Evolutionary conservation across 2,113 vertebrate species (phyloP).

Genomic region (Phaethornis superciliosus): DNA sequence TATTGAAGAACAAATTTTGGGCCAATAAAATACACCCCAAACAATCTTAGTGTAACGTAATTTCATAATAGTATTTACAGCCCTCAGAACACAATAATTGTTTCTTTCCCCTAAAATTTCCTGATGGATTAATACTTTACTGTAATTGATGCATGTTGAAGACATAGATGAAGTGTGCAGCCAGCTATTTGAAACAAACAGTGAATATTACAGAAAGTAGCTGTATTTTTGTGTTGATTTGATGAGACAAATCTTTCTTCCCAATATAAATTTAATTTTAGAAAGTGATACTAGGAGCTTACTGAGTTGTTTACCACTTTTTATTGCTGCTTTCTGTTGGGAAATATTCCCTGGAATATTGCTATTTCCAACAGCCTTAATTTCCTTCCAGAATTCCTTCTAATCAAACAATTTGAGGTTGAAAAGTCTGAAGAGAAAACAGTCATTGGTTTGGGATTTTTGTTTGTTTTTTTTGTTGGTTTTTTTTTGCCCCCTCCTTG

Average conservation of each 20-base stretch:
- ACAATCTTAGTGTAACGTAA: background rate
- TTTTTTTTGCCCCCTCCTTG: background rate
- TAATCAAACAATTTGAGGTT: background rate
- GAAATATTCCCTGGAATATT: background rate
- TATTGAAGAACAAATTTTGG: background rate
- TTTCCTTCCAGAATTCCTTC: background rate
- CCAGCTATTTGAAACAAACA: constrained; percentile 7
- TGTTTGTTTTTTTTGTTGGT: background rate
- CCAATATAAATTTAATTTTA: background rate
- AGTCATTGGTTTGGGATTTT: background rate
- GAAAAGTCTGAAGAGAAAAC: background rate
- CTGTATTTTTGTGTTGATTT: background rate
- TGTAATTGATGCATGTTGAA: background rate
- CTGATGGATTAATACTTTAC: background rate
- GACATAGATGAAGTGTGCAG: background rate
- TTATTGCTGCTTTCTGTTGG: background rate
- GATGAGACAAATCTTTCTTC: background rate
- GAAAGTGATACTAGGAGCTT: background rate
- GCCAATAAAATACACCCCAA: background rate
- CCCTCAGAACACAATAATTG: background rate
- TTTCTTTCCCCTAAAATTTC: background rate
- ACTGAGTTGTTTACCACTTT: background rate
- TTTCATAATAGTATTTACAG: background rate
- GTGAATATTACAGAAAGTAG: background rate
- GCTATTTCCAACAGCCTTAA: background rate